A percentile compares a stretch with the other conserved stretches of the same genome.
phyloP scores from a whole-genome alignment of 1,140 invertebrate species.

The Danaus melanippus region DNA sequence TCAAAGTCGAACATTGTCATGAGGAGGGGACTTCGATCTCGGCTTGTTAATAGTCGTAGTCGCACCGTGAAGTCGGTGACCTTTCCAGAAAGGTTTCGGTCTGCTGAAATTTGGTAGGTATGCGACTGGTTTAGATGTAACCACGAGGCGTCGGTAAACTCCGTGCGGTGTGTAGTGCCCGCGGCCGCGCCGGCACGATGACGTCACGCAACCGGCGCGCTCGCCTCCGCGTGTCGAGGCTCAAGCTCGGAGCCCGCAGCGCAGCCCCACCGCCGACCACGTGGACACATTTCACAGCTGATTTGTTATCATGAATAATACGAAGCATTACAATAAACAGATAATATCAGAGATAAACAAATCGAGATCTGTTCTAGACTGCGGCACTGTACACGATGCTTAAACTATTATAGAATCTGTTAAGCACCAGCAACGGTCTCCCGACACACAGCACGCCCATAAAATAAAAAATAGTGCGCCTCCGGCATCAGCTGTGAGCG shows the following conservation, averaged over 20 bases:
- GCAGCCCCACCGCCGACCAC: background rate
- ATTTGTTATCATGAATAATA: conserved; percentile 17
- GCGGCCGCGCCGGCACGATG: conserved; percentile 36
- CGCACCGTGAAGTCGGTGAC: conserved; percentile 43
- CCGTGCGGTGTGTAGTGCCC: conserved; percentile 24
- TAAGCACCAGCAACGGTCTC: no score
- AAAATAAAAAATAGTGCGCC: conserved; percentile 49
- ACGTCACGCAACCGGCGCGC: conserved; percentile 50
- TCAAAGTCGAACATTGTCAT: no score
- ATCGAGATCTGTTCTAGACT: no score
- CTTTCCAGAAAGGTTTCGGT: conserved; percentile 48
- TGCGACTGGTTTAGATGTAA: conserved; percentile 58
- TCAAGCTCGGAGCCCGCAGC: conserved; percentile 7
- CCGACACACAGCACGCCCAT: no score
- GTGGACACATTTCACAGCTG: conserved; percentile 39
- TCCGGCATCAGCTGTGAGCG: conserved; percentile 65
- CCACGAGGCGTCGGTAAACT: conserved; percentile 37
- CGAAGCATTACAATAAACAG: background rate
- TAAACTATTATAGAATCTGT: no score
- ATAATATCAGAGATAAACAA: no score
- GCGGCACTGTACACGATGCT: no score
- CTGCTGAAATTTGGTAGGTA: conserved; percentile 62
- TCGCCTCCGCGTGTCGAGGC: conserved; percentile 42
- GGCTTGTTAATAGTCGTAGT: conserved; percentile 8
- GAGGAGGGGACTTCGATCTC: no score